phyloP scores from a whole-genome alignment of 2,888 invertebrate genomes.

The Melipona beecheii region DNA sequence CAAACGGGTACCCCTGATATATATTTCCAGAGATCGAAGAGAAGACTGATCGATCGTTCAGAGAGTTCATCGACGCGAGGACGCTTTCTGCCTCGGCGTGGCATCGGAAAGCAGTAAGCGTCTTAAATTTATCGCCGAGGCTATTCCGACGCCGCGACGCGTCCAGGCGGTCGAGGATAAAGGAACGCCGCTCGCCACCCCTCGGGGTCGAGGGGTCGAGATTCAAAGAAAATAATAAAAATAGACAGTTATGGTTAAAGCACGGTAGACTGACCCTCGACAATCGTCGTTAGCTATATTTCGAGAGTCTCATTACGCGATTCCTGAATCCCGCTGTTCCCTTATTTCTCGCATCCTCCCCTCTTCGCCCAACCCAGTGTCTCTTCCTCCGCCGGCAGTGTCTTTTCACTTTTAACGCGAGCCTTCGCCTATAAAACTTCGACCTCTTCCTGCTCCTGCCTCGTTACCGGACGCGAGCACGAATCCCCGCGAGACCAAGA shows the following conservation, averaged over 20 bases:
- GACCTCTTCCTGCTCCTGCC: slow-evolving; percentile 76
- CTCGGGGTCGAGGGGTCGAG: slow-evolving; percentile 35
- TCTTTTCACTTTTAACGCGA: slow-evolving; percentile 53
- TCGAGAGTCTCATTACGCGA: slow-evolving; percentile 81
- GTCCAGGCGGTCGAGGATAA: slow-evolving; percentile 54
- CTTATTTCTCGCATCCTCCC: slow-evolving; percentile 66
- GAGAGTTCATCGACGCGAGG: slow-evolving; percentile 72
- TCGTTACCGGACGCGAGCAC: slow-evolving; percentile 73
- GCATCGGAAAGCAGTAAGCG: slow-evolving; percentile 82
- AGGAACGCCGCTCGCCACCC: slow-evolving; percentile 28
- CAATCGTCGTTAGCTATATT: slow-evolving; percentile 81
- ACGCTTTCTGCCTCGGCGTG: slow-evolving; percentile 76
- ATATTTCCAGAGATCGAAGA: slow-evolving; percentile 14
- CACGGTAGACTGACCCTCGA: slow-evolving; percentile 82
- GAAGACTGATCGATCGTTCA: slow-evolving; percentile 39
- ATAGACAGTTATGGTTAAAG: slow-evolving; percentile 81
- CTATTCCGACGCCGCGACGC: slow-evolving; percentile 75
- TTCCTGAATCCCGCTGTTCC: slow-evolving; percentile 73
- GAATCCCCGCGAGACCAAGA: slow-evolving; percentile 55
- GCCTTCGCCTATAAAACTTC: slow-evolving; percentile 78
- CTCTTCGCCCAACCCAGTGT: neutral
- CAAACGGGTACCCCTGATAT: no score
- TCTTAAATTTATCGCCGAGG: slow-evolving; percentile 81
- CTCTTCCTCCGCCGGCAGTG: neutral
- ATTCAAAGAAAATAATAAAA: slow-evolving; percentile 78